Evolutionary conservation across 1,140 invertebrate species (phyloP), one percentile per base, ranked within the genome.

Genomic region (Chionoecetes opilio): DNA sequence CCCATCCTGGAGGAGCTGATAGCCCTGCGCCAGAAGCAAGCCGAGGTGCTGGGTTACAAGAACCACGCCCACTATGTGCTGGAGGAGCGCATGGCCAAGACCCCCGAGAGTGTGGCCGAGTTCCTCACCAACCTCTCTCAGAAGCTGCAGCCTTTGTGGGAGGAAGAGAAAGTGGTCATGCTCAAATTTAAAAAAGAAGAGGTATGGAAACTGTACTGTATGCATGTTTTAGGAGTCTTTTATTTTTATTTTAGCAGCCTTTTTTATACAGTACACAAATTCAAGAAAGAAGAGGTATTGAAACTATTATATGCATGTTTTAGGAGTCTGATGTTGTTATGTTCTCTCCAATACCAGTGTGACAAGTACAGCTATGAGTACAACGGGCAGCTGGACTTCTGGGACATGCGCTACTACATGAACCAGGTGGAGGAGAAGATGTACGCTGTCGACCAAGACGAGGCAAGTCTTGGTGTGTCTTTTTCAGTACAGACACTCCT

Each of bases 51-150:
- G 5, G 97, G 97, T 1, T 98, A 97, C 96, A 96, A 96, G 82
- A 97, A 97, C 38, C 97, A 98, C 96, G 97, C 97, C 38, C 96
- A 97, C 14, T 98, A 97, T 96, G 96, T 97, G 0, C 96, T 97
- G 29, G 97, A 97, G 93, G 97, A 97, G 96, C 96, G 97, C 31
- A 97, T 97, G 97, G 97, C 97, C 5, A 97, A 97, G 95, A 97
- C 96, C 89, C 97, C 97, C 37, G 97, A 97, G 82, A 97, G 96
- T 89, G 97, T 98, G 11, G 94, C 96, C 9, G 96, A 96, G 17
- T 98, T 98, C 96, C 96, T 97, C 14, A 94, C 96, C 11, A 97
- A 97, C 75, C 96, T 98, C n/a, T 96, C 96, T n/a, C 91, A 96
- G 14, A 97, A 97, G 94, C 96, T 98, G n/a, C 96, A 97, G 92